Evolutionary conservation across 2,888 invertebrate genomes (phyloP), one percentile per base, ranked within the genome.

Genomic region (Lasioglossum oenotherae): DNA sequence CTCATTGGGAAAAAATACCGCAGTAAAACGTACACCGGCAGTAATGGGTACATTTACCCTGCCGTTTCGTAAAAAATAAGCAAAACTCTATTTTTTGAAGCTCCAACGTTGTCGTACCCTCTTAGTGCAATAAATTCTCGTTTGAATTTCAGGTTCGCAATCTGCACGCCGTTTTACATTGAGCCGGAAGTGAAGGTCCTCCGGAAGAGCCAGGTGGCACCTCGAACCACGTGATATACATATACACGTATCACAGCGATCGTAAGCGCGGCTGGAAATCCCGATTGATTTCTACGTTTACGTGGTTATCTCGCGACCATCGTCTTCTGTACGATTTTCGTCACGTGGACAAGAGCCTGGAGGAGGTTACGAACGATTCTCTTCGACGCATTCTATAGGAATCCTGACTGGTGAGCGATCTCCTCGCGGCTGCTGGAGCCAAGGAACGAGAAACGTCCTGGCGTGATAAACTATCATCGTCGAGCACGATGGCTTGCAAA

Each of bases 401-500:
- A 75, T 67, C 81, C 46, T 38, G 75, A 57, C 57, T 73, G 67
- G 87, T 77, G 85, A 82, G 74, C 60, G 81, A 23, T 57, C 80
- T 71, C 79, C 73, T 71, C 79, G 84, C 77, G 69, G 67, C 78
- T 79, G 64, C 64, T 81, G 74, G 74, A 69, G 38, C 73, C 79
- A 64, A 53, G 75, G 57, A 81, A 83, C 78, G 89, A 86, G 85
- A 86, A 89, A 91, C 90, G 89, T 89, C 89, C 88, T 89, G 91
- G 92, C 85, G 69, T 12, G 90, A 85, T 88, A 81, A 78, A n/a
- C 41, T 89, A 88, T 90, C 90, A 92, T 90, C 91, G 91, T 88
- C 88, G 79, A 87, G 89, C 92, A 92, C 92, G 91, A 92, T 92
- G 92, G 92, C 90, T 92, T 89, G 92, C 91, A 87, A 89, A 90